phyloP scores from a whole-genome alignment of 1,140 invertebrate species.

The Phymastichus coffea region DNA sequence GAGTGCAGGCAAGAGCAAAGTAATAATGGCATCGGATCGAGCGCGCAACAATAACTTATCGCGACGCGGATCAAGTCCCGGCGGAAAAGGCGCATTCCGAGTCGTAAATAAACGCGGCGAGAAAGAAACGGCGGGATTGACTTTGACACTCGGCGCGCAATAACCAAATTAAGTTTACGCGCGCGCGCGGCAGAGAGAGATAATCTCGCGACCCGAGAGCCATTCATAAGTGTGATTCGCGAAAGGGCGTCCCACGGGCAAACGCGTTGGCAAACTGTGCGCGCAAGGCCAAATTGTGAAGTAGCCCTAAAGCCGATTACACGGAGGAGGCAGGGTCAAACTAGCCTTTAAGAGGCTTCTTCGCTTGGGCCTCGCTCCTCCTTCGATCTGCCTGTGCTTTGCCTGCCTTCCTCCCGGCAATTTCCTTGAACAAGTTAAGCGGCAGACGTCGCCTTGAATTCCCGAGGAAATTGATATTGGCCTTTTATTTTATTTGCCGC shows the following conservation, averaged over 20 bases:
- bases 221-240: too few relatives aligned
- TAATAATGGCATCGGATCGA: too few relatives aligned
- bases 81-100: too few relatives aligned
- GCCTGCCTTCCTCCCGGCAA: neutral
- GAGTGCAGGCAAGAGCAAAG: too few relatives aligned
- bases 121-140: too few relatives aligned
- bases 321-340: constrained; percentile 39
- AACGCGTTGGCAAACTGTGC: constrained; percentile 22
- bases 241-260: too few relatives aligned
- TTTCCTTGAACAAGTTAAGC: constrained; percentile 4
- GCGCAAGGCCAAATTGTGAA: constrained; percentile 45
- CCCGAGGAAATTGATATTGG: constrained; percentile 18
- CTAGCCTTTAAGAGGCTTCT: constrained; percentile 43
- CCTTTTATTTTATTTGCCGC: constrained; percentile 5
- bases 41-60: too few relatives aligned
- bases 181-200: constrained; percentile 21
- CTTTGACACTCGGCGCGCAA: too few relatives aligned
- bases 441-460: constrained; percentile 5
- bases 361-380: constrained; percentile 21
- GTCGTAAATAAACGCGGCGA: too few relatives aligned
- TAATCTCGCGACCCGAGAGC: constrained; percentile 15
- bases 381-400: neutral
- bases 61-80: too few relatives aligned
- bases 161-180: too few relatives aligned
- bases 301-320: constrained; percentile 51